Base-by-base conservation (phyloP, 1,140 invertebrate genomes). In the Teleogryllus occipitalis region DNA sequence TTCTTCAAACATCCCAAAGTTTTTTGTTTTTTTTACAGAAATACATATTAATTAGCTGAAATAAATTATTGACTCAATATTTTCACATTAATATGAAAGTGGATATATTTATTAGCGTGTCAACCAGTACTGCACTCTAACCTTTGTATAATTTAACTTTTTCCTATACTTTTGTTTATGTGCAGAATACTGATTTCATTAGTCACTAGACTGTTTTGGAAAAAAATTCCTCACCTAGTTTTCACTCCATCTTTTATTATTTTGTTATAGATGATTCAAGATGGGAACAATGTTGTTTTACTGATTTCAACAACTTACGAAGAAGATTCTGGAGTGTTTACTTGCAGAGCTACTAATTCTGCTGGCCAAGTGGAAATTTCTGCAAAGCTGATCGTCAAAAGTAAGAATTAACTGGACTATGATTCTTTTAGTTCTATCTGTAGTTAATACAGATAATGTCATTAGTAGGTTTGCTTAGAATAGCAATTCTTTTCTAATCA, bases 351-450 rank as follows among this genome's bases (percentile, higher is more conserved):
- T 54, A 95, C 94, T 79, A 97, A 96, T 81, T 92, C 93, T 80
- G 94, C 93, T 83, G 96, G 96, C 86, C 95, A 95, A 87, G 94
- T 95, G 83, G 94, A 97, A 90, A 94, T 94, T 75, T 96, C 93
- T 83, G 95, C 96, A 83, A 94, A 94, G 88, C 92, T 99, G 89
- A 94, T 94, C 88, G 96, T 98, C 88, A 96, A 96, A 96, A 97
- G 97, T 98, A 97, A 96, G 96, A 93, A 93, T 89, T 96, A 92
- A 94, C 88, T 85, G 47, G 78, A 79, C 46, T 48, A 39, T 77
- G 15, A 77, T 48, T 65, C 54, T 65, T 65, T 65, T 65, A 65
- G 54, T 65, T 65, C 10, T 65, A 65, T 65, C 54, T 65, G 54
- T 65, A 65, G 54, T 65, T 65, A 65, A 10, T 65, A 65, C 54